Conservation (phyloP, 2,888 invertebrate genomes). For the Luffia ferchaultella region DNA sequence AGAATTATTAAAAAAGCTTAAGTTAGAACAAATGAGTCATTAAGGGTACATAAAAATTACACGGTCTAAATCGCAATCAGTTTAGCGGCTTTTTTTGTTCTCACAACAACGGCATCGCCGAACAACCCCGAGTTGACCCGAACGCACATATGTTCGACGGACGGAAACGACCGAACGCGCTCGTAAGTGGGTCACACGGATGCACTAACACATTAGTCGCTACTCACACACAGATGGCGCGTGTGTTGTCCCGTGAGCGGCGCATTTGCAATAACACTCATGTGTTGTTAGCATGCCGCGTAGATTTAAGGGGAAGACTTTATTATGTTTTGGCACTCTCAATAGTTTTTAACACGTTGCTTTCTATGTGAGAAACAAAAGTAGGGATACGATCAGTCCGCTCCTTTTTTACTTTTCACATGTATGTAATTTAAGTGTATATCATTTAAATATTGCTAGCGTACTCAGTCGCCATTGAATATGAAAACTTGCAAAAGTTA, state of each 20-base stretch:
- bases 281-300: neutral
- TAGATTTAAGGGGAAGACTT: slow-evolving; percentile 28
- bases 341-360: slow-evolving; percentile 32
- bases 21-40: no score
- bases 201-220: slow-evolving; percentile 49
- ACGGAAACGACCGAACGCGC: slow-evolving; percentile 46
- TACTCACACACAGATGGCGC: slow-evolving; percentile 17
- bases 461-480: no score
- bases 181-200: slow-evolving; percentile 63
- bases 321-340: slow-evolving; percentile 42
- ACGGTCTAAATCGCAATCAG: neutral
- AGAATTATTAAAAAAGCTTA: no score
- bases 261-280: slow-evolving; percentile 30
- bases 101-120: neutral
- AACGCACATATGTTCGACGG: slow-evolving; percentile 44
- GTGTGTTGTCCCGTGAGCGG: slow-evolving; percentile 19
- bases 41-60: no score
- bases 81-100: neutral
- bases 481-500: no score
- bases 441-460: no score
- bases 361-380: no score
- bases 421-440: no score
- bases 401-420: no score
- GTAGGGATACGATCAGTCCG: no score
- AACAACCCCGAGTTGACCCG: slow-evolving; percentile 9